Percentiles rank a stretch among this genome's conserved stretches.
These are phyloP conservation scores for Galaxias olidus DNA, from an alignment of 2,797 vertebrate genomes.

Conservation along the genomic window DNA sequence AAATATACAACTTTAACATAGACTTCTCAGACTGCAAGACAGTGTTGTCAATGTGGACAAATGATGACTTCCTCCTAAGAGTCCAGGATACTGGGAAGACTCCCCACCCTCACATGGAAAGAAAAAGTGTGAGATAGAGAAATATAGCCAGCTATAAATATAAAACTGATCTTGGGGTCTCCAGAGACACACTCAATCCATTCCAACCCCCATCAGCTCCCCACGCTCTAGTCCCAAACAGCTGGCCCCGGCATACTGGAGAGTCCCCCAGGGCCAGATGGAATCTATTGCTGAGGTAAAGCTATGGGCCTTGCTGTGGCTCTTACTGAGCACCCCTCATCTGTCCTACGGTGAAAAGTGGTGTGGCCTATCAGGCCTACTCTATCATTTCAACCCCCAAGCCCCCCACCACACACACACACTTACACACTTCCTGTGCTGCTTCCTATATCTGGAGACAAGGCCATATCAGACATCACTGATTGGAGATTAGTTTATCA, in stretches of 20 bases:
- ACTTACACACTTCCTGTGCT: conserved; percentile 5
- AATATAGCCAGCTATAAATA: conserved; percentile 10
- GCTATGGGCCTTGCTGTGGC: not conserved
- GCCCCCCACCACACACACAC: too few relatives aligned
- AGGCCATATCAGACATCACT: not conserved
- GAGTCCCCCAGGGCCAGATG: not conserved
- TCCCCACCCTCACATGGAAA: not conserved
- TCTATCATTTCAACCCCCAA: not conserved
- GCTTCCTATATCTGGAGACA: conserved; percentile 9
- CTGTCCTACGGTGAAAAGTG: not conserved
- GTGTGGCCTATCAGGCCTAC: conserved; percentile 7
- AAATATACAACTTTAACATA: too few relatives aligned
- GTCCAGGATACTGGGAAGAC: too few relatives aligned
- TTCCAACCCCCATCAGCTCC: conserved; percentile 13
- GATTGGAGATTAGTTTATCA: conserved; percentile 11
- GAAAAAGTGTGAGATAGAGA: not conserved
- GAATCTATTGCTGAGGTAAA: conserved; percentile 12
- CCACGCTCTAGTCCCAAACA: conserved; percentile 13
- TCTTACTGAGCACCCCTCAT: conserved; percentile 6
- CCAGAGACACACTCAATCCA: conserved; percentile 4
- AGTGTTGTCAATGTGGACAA: too few relatives aligned
- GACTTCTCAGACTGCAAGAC: too few relatives aligned
- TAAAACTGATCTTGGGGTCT: not conserved
- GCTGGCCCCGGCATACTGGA: conserved; percentile 7
- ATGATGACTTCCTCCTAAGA: too few relatives aligned